A percentile compares a stretch with the other conserved stretches of the same genome.
Evolutionary conservation across 2,888 invertebrate species (phyloP).

Genomic region (Cephus pygmeus): DNA sequence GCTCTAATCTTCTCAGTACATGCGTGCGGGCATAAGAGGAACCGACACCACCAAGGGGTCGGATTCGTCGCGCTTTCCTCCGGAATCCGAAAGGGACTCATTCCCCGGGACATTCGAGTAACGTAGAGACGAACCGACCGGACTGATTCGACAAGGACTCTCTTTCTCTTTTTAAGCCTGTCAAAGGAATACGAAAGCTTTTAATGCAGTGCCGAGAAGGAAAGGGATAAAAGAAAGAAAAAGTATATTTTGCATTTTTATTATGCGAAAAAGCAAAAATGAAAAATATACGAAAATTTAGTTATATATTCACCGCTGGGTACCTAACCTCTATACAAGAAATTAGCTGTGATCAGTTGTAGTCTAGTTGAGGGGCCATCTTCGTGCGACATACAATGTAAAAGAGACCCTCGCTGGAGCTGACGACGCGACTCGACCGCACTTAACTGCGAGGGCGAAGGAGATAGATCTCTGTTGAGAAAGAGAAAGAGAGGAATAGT

Average conservation of each 20-base stretch:
- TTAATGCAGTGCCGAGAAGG: background rate
- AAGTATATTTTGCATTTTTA: background rate
- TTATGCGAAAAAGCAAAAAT: background rate
- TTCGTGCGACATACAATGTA: background rate
- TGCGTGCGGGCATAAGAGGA: slow-evolving; percentile 14
- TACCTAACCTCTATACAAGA: background rate
- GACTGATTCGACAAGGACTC: slow-evolving; percentile 13
- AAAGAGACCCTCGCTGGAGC: background rate
- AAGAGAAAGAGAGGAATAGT: background rate
- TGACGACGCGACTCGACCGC: background rate
- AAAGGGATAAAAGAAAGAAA: background rate
- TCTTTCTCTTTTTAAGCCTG: background rate
- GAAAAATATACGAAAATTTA: background rate
- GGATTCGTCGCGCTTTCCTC: slow-evolving; percentile 40
- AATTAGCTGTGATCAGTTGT: background rate
- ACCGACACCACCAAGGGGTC: slow-evolving; percentile 21
- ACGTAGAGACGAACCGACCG: background rate
- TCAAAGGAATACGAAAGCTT: background rate
- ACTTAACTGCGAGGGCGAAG: slow-evolving; percentile 17
- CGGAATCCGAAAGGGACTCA: slow-evolving; percentile 18
- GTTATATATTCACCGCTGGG: too few species aligned
- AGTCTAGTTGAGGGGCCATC: background rate
- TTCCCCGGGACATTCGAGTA: background rate
- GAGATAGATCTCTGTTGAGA: slow-evolving; percentile 2
- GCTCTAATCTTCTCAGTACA: slow-evolving; percentile 36